These are phyloP conservation scores for Coendou prehensilis DNA, from an alignment of 2,797 vertebrate species.

Conservation along the genomic window DNA sequence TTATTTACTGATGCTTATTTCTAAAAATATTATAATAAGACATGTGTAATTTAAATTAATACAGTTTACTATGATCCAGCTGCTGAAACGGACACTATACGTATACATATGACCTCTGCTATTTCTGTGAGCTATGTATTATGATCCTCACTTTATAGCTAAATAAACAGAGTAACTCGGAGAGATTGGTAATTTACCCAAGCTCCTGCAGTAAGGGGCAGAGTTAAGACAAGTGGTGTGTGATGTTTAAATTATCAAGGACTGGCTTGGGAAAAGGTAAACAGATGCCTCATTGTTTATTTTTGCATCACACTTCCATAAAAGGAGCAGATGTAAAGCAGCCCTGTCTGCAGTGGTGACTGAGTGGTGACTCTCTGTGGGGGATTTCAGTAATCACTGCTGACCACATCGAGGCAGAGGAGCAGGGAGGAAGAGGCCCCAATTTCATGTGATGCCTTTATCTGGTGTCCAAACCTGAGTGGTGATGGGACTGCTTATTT, in stretches of 20 bases:
- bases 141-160: not conserved
- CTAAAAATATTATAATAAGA: slow-evolving; percentile 35
- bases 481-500: not conserved
- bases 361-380: not conserved
- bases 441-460: not conserved
- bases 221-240: not conserved
- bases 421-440: not conserved
- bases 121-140: not conserved
- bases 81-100: not conserved
- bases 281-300: not conserved
- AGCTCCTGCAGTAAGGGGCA: not conserved
- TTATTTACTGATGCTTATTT: slow-evolving; percentile 16
- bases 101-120: not conserved
- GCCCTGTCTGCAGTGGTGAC: not conserved
- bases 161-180: not conserved
- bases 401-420: not conserved
- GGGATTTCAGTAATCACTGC: not conserved
- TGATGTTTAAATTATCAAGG: not conserved
- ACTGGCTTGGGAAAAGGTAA: not conserved
- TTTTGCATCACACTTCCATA: not conserved
- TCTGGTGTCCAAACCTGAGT: not conserved
- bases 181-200: not conserved
- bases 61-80: not conserved
- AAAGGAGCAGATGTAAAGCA: not conserved
- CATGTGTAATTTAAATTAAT: not conserved